Conservation (phyloP, 2,113 vertebrate species). For the Eretmochelys imbricata region DNA sequence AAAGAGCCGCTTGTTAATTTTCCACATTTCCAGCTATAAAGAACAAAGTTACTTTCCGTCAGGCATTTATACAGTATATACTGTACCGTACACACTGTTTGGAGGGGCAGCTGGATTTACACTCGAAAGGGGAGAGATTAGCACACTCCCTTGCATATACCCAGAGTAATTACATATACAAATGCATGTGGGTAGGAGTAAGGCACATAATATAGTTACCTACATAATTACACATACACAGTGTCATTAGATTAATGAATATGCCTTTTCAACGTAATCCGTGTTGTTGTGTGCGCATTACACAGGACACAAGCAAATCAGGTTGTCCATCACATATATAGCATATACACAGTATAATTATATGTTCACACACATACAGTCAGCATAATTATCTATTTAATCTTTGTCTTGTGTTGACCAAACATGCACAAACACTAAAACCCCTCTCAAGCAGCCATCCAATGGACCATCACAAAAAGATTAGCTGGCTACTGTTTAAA, state of each 20-base stretch:
- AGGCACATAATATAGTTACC: neutral
- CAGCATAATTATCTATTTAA: accelerated
- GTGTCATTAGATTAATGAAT: neutral
- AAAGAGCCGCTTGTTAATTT: slow-evolving; percentile 48
- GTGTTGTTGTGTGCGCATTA: accelerated
- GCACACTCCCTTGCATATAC: neutral
- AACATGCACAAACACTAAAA: neutral
- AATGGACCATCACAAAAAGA: accelerated
- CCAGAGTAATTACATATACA: neutral
- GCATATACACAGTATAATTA: neutral
- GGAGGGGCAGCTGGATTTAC: slow-evolving; percentile 24
- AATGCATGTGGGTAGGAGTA: neutral
- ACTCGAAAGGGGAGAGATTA: neutral
- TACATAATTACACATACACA: neutral
- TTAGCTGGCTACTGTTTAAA: neutral
- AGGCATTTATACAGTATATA: slow-evolving; percentile 4
- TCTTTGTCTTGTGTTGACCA: neutral
- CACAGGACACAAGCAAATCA: neutral
- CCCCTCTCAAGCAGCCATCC: neutral
- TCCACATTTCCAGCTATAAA: slow-evolving; percentile 40
- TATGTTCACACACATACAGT: accelerated
- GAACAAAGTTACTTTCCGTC: slow-evolving; percentile 45
- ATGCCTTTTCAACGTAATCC: neutral
- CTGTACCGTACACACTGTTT: slow-evolving; percentile 16
- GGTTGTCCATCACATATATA: neutral